These are phyloP conservation scores for Xiphophorus hellerii DNA, from an alignment of 2,113 vertebrate species.

Conservation along the genomic window DNA sequence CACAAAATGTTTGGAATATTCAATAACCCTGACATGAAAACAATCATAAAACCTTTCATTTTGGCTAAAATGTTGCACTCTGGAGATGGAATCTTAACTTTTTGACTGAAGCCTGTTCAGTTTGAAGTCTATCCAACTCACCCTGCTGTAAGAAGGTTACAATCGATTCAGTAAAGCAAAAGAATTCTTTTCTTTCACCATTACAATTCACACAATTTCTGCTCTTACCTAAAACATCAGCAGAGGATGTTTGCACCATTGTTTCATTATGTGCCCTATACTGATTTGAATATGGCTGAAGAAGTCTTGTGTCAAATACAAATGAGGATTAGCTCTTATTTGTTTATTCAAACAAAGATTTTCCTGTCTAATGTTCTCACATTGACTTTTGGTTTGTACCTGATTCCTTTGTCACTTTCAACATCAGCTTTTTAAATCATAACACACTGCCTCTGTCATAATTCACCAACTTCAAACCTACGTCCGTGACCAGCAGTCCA, in stretches of 20 bases:
- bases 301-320: neutral
- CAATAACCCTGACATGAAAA: neutral
- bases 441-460: neutral
- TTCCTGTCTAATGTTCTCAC: neutral
- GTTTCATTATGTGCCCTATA: neutral
- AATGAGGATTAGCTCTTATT: conserved; percentile 11
- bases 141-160: neutral
- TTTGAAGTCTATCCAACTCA: conserved; percentile 31
- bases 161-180: neutral
- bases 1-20: neutral
- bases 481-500: neutral
- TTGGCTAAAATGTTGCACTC: neutral
- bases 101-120: conserved; percentile 3
- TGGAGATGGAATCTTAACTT: neutral
- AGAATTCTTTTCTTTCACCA: neutral
- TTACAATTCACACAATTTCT: neutral
- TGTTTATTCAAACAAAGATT: conserved; percentile 27
- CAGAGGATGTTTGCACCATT: neutral
- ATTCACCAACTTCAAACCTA: neutral
- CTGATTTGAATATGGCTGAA: neutral
- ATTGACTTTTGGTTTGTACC: neutral
- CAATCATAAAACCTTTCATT: neutral
- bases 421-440: neutral
- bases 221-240: neutral
- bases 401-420: neutral